phyloP scores from a whole-genome alignment of 2,797 vertebrate species.

The Ctenochaetus hawaiiensis region DNA sequence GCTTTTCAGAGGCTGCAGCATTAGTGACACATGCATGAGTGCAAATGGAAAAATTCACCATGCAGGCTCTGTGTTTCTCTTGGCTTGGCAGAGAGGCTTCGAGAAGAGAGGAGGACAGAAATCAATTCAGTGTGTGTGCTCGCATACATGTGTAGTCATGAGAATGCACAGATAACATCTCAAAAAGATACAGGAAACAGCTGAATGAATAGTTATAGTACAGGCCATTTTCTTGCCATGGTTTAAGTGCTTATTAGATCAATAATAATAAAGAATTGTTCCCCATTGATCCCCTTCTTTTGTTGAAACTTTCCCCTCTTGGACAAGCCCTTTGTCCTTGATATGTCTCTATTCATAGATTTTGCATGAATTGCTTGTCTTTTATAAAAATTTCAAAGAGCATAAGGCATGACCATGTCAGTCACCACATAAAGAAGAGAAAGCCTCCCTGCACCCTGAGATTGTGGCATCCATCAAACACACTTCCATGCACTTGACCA shows the following conservation, averaged over 20 bases:
- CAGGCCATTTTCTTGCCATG: conserved; percentile 1
- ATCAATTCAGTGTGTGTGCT: conserved; percentile 44
- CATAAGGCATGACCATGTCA: not conserved
- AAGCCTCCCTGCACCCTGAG: conserved; percentile 2
- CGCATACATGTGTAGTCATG: conserved; percentile 41
- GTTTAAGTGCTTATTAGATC: conserved; percentile 5
- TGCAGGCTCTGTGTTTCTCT: conserved; percentile 52
- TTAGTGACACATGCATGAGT: conserved; percentile 79
- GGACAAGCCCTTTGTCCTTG: not conserved
- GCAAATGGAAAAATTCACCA: conserved; percentile 67
- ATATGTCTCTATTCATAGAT: conserved; percentile 3
- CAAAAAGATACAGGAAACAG: conserved; percentile 33
- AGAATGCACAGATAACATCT: conserved; percentile 28
- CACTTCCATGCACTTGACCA: conserved; percentile 28
- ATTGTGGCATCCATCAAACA: conserved; percentile 55
- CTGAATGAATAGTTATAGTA: not conserved
- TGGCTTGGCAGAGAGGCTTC: conserved; percentile 33
- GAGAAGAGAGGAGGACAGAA: conserved; percentile 30
- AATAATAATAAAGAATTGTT: conserved; percentile 28
- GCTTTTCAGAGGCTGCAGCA: conserved; percentile 66
- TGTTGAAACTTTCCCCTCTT: conserved; percentile 23
- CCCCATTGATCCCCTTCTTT: conserved; percentile 2
- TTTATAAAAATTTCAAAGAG: too few relatives aligned
- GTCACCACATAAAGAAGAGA: conserved; percentile 30
- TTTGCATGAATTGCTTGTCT: conserved; percentile 13